These are phyloP conservation scores for Periophthalmus magnuspinnatus DNA, from an alignment of 2,797 vertebrate genomes.

Conservation along the genomic window DNA sequence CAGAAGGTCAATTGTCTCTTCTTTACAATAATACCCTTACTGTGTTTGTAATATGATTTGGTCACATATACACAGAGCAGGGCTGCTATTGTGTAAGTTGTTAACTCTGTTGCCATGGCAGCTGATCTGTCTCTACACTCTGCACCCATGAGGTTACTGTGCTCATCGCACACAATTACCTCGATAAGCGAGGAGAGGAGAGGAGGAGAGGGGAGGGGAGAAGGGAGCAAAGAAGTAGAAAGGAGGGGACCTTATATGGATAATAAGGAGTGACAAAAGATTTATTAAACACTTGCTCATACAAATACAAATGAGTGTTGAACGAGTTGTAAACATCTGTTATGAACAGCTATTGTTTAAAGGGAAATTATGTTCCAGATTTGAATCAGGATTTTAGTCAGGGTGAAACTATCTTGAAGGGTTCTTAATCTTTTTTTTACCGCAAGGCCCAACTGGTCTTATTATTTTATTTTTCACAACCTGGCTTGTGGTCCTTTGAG, in stretches of 20 bases:
- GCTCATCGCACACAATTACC: conserved; percentile 15
- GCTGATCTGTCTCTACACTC: conserved; percentile 21
- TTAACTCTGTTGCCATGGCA: conserved; percentile 63
- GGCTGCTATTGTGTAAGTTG: conserved; percentile 15
- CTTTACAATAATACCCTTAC: not conserved
- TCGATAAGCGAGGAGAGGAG: not conserved
- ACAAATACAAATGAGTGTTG: not conserved
- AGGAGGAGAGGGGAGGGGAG: conserved; percentile 1
- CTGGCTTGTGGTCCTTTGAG: too few species aligned
- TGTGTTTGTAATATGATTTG: not conserved
- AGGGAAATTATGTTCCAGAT: not conserved
- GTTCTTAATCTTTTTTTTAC: not conserved
- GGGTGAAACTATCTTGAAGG: not conserved
- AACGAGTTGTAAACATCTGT: not conserved
- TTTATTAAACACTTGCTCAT: not conserved
- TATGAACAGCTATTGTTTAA: not conserved
- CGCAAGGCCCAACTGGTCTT: not conserved
- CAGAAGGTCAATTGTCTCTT: not conserved
- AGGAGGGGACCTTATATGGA: not conserved
- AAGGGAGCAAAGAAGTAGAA: too few species aligned
- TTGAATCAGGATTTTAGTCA: not conserved
- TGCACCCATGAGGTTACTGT: conserved; percentile 22
- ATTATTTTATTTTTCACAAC: too few species aligned
- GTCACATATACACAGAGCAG: not conserved
- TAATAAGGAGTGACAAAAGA: conserved; percentile 6